phyloP scores from a whole-genome alignment of 2,888 invertebrate species.

The Hirudinaria manillensis region DNA sequence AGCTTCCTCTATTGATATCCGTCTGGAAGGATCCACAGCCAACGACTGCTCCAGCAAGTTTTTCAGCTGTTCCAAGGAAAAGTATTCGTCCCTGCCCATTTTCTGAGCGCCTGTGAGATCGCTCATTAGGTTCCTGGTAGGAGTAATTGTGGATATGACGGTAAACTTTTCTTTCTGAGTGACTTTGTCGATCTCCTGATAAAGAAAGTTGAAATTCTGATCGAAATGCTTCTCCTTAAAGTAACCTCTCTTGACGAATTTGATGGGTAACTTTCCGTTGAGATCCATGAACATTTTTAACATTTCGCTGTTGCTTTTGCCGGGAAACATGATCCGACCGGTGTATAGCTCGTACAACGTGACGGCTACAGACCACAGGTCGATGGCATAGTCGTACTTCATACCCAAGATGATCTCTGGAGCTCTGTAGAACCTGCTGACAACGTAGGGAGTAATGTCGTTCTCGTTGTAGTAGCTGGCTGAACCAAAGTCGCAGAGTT shows the following conservation, averaged over 20 bases:
- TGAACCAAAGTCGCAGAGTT: constrained; percentile 97
- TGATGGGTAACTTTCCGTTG: constrained; percentile 95
- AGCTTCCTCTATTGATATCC: constrained; percentile 87
- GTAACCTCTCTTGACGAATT: constrained; percentile 82
- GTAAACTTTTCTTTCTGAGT: constrained; percentile 97
- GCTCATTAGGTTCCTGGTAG: constrained; percentile 74
- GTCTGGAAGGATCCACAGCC: constrained; percentile 82
- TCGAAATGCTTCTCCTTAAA: constrained; percentile 97
- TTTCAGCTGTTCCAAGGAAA: constrained; percentile 82
- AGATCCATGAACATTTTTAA: constrained; percentile 90
- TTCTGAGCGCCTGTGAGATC: constrained; percentile 84
- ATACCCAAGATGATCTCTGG: constrained; percentile 97
- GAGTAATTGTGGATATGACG: constrained; percentile 73
- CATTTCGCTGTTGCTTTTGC: constrained; percentile 96
- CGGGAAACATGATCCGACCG: constrained; percentile 95
- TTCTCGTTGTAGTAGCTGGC: constrained; percentile 87
- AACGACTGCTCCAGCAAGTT: constrained; percentile 86
- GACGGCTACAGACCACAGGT: constrained; percentile 97
- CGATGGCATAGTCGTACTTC: constrained; percentile 89
- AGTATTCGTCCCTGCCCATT: constrained; percentile 75
- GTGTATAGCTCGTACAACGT: constrained; percentile 96
- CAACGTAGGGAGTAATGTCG: constrained; percentile 95
- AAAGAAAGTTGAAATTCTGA: constrained; percentile 86
- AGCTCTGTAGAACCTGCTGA: constrained; percentile 92
- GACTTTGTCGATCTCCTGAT: constrained; percentile 93